A percentile compares a stretch with the other conserved stretches of the same genome.
Conservation (phyloP, 2,113 vertebrate genomes). For the Corythornis cristatus region DNA sequence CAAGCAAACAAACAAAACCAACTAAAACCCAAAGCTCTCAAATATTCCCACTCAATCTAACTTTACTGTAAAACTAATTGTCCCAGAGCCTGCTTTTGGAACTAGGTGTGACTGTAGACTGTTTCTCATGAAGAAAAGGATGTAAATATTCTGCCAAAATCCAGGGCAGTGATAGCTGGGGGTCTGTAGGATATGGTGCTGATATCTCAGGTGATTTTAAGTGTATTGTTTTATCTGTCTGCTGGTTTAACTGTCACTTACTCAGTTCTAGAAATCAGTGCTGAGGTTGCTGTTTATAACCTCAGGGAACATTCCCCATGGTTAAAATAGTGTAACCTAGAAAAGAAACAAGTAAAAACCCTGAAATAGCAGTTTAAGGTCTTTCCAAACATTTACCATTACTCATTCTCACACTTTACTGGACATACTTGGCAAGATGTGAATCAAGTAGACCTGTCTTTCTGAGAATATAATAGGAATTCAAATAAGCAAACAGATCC, state of each 20-base stretch:
- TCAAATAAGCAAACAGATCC: not conserved
- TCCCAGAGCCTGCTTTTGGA: not conserved
- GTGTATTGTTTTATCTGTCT: not conserved
- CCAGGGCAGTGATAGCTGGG: not conserved
- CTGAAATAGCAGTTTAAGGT: not conserved
- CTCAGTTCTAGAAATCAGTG: not conserved
- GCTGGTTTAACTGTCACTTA: not conserved
- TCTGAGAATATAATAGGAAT: not conserved
- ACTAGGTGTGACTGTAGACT: not conserved
- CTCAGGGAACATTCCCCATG: not conserved
- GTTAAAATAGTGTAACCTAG: not conserved
- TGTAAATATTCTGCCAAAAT: accelerated
- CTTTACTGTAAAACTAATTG: not conserved
- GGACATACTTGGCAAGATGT: not conserved
- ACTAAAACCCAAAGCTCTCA: not conserved
- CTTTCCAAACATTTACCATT: not conserved
- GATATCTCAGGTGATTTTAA: not conserved
- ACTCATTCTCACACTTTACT: not conserved
- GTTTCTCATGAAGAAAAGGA: not conserved
- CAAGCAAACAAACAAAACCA: too few species aligned
- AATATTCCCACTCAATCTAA: not conserved
- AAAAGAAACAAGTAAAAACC: not conserved
- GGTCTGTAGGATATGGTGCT: not conserved
- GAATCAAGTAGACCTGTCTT: not conserved
- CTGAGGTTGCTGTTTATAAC: not conserved